These are phyloP conservation scores for Micronycteris hirsuta DNA, from an alignment of 2,113 vertebrate species.

Conservation along the genomic window DNA sequence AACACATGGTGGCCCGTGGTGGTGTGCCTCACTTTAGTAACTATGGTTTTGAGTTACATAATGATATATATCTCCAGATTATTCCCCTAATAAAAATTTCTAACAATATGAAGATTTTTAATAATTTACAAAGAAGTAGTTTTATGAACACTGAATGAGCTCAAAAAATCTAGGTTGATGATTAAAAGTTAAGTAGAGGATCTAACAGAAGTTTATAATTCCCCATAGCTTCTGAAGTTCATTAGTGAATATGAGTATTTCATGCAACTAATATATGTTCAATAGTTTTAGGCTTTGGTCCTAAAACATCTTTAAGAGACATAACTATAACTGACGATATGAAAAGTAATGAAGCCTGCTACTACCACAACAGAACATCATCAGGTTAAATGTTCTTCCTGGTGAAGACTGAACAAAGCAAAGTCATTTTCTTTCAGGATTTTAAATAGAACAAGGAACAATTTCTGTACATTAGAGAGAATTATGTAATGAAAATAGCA, in stretches of 20 bases:
- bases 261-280: background rate
- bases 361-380: background rate
- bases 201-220: background rate
- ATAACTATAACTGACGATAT: background rate
- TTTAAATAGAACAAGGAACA: background rate
- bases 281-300: background rate
- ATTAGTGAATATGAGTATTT: background rate
- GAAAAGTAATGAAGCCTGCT: background rate
- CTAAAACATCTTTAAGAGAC: background rate
- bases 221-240: background rate
- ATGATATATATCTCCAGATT: background rate
- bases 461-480: background rate
- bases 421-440: background rate
- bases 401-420: background rate
- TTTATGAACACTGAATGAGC: background rate
- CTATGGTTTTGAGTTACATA: background rate
- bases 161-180: background rate
- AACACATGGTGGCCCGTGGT: background rate
- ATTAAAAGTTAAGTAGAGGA: background rate
- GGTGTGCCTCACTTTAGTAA: background rate
- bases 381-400: background rate
- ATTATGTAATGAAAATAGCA: background rate
- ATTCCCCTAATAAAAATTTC: background rate
- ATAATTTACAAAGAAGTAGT: background rate
- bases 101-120: background rate